phyloP scores from a whole-genome alignment of 2,797 vertebrate genomes.

The Glyptemys insculpta region DNA sequence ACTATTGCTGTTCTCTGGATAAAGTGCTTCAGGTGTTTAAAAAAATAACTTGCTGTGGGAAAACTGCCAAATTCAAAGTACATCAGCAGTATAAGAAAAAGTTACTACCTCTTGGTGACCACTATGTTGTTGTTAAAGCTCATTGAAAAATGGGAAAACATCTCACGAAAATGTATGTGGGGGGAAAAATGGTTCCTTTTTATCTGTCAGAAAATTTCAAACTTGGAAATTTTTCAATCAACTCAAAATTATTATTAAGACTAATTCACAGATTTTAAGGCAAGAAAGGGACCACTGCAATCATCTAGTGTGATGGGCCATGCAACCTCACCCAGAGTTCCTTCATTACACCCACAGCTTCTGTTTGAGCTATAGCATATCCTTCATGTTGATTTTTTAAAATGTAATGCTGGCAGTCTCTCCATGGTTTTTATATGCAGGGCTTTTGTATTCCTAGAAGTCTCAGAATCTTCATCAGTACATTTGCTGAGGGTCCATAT shows the following conservation, averaged over 20 bases:
- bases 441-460: not conserved
- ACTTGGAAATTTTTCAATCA: not conserved
- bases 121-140: not conserved
- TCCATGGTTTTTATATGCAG: not conserved
- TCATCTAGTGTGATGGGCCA: not conserved
- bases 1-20: not conserved
- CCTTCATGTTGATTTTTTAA: not conserved
- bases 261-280: not conserved
- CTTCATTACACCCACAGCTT: not conserved
- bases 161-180: not conserved
- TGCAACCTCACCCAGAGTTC: accelerated
- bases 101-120: not conserved
- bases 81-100: not conserved
- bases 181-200: not conserved
- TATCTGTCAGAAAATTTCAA: not conserved
- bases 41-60: not conserved
- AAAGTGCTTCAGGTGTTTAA: accelerated
- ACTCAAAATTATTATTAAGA: not conserved
- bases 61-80: not conserved
- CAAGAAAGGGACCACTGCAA: not conserved
- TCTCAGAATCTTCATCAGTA: not conserved
- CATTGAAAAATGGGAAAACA: not conserved
- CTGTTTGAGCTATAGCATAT: not conserved
- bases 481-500: not conserved
- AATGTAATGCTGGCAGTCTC: not conserved